phyloP scores from a whole-genome alignment of 2,888 invertebrate species.

The Ormyrus nitidulus region DNA sequence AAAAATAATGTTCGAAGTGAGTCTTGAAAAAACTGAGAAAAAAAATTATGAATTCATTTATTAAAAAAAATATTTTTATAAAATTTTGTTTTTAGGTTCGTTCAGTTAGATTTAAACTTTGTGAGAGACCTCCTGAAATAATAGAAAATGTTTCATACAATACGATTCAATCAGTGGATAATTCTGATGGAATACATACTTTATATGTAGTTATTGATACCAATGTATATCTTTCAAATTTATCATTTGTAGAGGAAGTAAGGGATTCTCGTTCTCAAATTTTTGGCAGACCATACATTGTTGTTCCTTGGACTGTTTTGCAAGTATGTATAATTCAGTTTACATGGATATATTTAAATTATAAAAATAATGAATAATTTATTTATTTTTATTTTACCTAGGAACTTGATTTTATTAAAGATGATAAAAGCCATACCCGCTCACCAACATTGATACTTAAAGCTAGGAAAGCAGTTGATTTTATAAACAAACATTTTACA shows the following conservation, averaged over 20 bases:
- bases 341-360: background rate
- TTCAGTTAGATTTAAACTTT: slow-evolving; percentile 66
- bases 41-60: slow-evolving; percentile 2
- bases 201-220: slow-evolving; percentile 73
- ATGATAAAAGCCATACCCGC: slow-evolving; percentile 63
- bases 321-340: slow-evolving; percentile 60
- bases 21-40: background rate
- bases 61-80: slow-evolving; percentile 3
- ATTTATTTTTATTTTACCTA: slow-evolving; percentile 57
- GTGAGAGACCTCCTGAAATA: slow-evolving; percentile 46
- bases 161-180: slow-evolving; percentile 35
- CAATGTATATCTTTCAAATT: slow-evolving; percentile 73
- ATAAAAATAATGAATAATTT: background rate
- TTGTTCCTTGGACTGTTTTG: slow-evolving; percentile 72
- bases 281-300: slow-evolving; percentile 67
- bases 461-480: slow-evolving; percentile 69
- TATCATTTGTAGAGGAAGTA: slow-evolving; percentile 66
- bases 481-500: slow-evolving; percentile 68
- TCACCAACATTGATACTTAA: slow-evolving; percentile 61
- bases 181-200: slow-evolving; percentile 50
- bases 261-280: slow-evolving; percentile 64
- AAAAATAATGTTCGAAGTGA: slow-evolving; percentile 68
- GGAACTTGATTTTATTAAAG: slow-evolving; percentile 74
- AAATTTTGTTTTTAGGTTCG: slow-evolving; percentile 61
- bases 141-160: slow-evolving; percentile 40